Percentiles rank a stretch among this genome's conserved stretches.
Evolutionary conservation across 1,140 invertebrate genomes (phyloP).

Genomic region (Drosophila virilis): DNA sequence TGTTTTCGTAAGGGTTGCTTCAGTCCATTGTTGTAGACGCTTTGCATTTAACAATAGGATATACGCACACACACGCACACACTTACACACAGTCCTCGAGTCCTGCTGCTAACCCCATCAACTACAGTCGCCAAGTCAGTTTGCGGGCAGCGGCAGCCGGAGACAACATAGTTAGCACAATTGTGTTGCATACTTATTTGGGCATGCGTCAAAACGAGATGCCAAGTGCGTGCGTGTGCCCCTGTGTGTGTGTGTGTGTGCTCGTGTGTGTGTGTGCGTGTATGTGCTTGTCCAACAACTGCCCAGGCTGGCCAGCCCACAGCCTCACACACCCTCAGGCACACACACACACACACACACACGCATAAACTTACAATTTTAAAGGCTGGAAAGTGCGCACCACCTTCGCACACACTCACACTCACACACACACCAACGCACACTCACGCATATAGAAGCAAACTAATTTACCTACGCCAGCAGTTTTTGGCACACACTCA

Average conservation of each 20-base stretch:
- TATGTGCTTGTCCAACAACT: constrained; percentile 59
- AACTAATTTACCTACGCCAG: constrained; percentile 81
- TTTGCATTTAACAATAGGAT: constrained; percentile 50
- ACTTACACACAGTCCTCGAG: background rate
- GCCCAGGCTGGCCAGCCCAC: constrained; percentile 46
- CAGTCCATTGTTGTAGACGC: constrained; percentile 58
- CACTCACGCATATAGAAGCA: constrained; percentile 17
- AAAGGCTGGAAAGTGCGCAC: constrained; percentile 46
- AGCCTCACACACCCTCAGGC: background rate
- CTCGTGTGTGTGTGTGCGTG: constrained; percentile 30
- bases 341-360: constrained; percentile 26
- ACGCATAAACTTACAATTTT: constrained; percentile 52
- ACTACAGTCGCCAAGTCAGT: background rate
- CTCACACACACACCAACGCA: constrained; percentile 15
- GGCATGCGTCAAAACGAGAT: constrained; percentile 72
- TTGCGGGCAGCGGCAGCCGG: constrained; percentile 10
- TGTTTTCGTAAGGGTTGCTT: constrained; percentile 61
- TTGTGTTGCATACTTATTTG: constrained; percentile 78
- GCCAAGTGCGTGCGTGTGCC: constrained; percentile 31
- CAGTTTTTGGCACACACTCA: constrained; percentile 60
- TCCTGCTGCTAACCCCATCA: constrained; percentile 24
- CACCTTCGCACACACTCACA: constrained; percentile 47
- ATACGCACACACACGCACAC: constrained; percentile 14
- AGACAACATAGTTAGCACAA: constrained; percentile 77
- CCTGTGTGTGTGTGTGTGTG: constrained; percentile 35